Evolutionary conservation across 2,113 vertebrate species (phyloP).

Genomic region (Saccopteryx bilineata): DNA sequence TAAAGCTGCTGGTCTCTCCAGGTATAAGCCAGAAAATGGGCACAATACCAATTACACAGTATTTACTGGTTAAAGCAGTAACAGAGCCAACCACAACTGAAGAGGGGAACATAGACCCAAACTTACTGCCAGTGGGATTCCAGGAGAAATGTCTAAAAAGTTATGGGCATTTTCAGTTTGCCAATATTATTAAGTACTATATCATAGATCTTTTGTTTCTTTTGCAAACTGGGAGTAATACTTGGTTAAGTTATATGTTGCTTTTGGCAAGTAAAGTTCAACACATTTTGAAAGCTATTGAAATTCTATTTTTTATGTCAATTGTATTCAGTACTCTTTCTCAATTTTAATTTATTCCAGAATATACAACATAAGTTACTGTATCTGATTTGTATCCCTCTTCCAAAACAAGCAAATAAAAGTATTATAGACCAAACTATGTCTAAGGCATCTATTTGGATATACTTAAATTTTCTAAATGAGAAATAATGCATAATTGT

Average conservation of each 20-base stretch:
- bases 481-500: slow-evolving; percentile 1
- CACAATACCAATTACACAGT: neutral
- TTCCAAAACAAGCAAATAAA: slow-evolving; percentile 24
- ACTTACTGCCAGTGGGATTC: neutral
- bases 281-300: neutral
- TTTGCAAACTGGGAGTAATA: neutral
- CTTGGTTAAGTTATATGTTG: neutral
- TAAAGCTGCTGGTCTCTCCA: neutral
- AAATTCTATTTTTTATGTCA: neutral
- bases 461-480: slow-evolving; percentile 33
- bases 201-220: neutral
- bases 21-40: neutral
- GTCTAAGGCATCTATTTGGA: neutral
- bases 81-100: neutral
- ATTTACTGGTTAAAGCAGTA: neutral
- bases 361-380: neutral
- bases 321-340: neutral
- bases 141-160: neutral
- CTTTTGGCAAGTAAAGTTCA: neutral
- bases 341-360: neutral
- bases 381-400: neutral
- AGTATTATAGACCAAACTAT: neutral
- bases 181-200: neutral
- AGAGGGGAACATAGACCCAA: neutral
- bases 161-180: neutral